These are phyloP conservation scores for Mythimna vitellina DNA, from an alignment of 2,888 invertebrate genomes.

Conservation along the genomic window DNA sequence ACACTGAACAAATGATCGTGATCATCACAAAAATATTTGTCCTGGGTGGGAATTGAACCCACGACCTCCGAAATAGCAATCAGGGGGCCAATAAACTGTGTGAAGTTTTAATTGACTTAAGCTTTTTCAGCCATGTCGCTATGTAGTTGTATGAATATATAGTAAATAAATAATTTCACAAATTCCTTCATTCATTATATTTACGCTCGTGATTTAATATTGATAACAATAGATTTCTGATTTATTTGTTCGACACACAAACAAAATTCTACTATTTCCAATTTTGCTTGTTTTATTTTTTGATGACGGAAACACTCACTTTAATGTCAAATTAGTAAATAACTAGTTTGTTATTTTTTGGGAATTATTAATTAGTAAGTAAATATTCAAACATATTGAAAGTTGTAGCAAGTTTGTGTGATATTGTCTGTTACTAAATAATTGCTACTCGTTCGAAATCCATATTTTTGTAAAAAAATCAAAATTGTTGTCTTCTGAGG, in stretches of 20 bases:
- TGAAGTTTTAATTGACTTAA: too few relatives aligned
- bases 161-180: too few relatives aligned
- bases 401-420: background rate
- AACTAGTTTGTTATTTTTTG: background rate
- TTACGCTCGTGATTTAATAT: too few relatives aligned
- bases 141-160: too few relatives aligned
- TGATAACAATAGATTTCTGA: too few relatives aligned
- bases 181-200: too few relatives aligned
- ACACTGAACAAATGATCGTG: too few relatives aligned
- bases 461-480: background rate
- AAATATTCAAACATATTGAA: background rate
- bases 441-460: background rate
- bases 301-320: slow-evolving; percentile 14
- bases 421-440: background rate
- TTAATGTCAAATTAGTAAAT: background rate
- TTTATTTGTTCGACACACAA: background rate
- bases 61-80: too few relatives aligned
- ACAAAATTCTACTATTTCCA: slow-evolving; percentile 7
- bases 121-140: too few relatives aligned
- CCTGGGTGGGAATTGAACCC: too few relatives aligned
- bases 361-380: background rate
- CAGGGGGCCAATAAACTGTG: too few relatives aligned
- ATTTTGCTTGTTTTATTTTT: slow-evolving; percentile 3
- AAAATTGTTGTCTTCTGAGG: background rate
- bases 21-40: too few relatives aligned